These are phyloP conservation scores for Empidonax alnorum DNA, from an alignment of 2,113 vertebrate species.

Conservation along the genomic window DNA sequence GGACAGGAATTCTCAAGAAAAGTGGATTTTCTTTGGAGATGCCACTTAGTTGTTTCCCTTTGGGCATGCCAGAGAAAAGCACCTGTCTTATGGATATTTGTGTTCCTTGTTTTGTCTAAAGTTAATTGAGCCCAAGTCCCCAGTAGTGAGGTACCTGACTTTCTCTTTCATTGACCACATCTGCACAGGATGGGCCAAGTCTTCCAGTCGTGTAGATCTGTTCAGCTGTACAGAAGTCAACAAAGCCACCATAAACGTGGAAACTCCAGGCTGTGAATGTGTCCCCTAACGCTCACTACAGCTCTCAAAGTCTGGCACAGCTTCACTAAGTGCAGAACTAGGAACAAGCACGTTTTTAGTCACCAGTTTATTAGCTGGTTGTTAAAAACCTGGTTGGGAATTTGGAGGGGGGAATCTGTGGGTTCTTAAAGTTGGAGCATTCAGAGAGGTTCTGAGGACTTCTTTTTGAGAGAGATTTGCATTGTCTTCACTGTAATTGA, in stretches of 20 bases:
- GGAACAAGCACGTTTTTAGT: background rate
- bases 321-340: background rate
- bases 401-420: background rate
- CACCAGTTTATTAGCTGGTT: background rate
- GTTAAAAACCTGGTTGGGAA: conserved; percentile 19
- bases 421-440: background rate
- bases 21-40: background rate
- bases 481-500: background rate
- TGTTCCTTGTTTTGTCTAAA: background rate
- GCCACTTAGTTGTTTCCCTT: background rate
- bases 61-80: background rate
- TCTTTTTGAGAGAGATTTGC: background rate
- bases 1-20: background rate
- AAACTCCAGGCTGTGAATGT: background rate
- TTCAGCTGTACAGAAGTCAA: conserved; percentile 6
- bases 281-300: background rate
- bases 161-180: conserved; percentile 5
- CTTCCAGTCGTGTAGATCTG: background rate
- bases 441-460: background rate
- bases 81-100: background rate
- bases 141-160: background rate
- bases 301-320: background rate
- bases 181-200: background rate
- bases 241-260: background rate
- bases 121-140: background rate